Evolutionary conservation across 2,888 invertebrate species (phyloP).

Genomic region (Eupeodes luniger): DNA sequence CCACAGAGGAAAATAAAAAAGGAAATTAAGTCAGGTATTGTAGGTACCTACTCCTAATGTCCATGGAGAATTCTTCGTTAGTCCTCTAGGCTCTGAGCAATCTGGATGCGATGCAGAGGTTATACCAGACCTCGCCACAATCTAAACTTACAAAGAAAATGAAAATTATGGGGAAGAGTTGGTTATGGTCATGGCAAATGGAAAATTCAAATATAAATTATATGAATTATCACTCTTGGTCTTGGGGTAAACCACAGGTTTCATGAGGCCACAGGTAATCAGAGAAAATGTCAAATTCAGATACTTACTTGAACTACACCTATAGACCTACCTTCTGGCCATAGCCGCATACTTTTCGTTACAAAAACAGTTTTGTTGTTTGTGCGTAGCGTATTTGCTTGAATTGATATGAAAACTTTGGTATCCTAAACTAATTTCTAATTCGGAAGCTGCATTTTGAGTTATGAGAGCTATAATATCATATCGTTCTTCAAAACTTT

Average conservation of each 20-base stretch:
- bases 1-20: constrained; percentile 9
- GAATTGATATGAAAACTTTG: constrained; percentile 70
- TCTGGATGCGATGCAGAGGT: constrained; percentile 26
- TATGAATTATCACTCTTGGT: constrained; percentile 64
- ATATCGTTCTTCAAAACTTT: constrained; percentile 34
- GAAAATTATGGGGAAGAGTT: constrained; percentile 15
- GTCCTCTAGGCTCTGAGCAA: constrained; percentile 41
- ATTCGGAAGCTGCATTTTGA: constrained; percentile 44
- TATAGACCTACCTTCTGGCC: not conserved
- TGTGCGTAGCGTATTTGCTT: not conserved
- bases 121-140: not conserved
- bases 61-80: constrained; percentile 42
- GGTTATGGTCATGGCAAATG: constrained; percentile 9
- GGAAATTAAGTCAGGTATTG: constrained; percentile 59
- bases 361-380: not conserved
- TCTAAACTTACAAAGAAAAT: not conserved
- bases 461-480: constrained; percentile 17
- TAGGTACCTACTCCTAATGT: constrained; percentile 20
- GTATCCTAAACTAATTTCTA: constrained; percentile 52
- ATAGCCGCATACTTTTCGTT: not conserved
- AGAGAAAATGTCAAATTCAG: constrained; percentile 40
- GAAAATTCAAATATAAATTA: constrained; percentile 53
- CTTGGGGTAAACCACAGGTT: constrained; percentile 34
- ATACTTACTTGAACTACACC: not conserved
- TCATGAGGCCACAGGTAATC: constrained; percentile 4